A percentile compares a stretch with the other conserved stretches of the same genome.
These are phyloP conservation scores for Acanthoscelides obtectus DNA, from an alignment of 2,888 invertebrate species.

Conservation along the genomic window DNA sequence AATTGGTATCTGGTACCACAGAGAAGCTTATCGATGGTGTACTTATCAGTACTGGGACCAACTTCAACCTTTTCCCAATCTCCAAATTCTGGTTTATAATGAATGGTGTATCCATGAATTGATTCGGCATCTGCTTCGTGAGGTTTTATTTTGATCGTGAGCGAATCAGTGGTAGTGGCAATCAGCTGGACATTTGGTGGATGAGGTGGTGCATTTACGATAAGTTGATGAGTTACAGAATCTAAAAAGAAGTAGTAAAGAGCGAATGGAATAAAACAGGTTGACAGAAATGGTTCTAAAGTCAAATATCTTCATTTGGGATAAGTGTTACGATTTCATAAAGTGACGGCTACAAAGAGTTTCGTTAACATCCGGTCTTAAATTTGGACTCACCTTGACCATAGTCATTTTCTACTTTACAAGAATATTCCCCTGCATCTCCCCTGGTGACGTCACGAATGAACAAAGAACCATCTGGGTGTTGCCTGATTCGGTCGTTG, in stretches of 20 bases:
- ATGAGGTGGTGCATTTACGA: conserved; percentile 76
- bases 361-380: too few species aligned
- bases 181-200: conserved; percentile 59
- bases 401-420: conserved; percentile 87
- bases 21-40: conserved; percentile 80
- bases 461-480: conserved; percentile 87
- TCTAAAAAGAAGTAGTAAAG: conserved; percentile 49
- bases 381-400: conserved; percentile 60
- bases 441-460: conserved; percentile 83
- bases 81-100: conserved; percentile 91
- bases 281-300: too few species aligned
- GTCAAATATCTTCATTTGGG: too few species aligned
- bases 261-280: too few species aligned
- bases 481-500: conserved; percentile 76
- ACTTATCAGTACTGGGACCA: conserved; percentile 66
- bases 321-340: too few species aligned
- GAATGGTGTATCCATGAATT: conserved; percentile 87
- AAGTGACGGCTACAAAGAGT: too few species aligned
- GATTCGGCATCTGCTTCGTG: conserved; percentile 78
- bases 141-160: conserved; percentile 68
- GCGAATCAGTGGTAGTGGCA: conserved; percentile 69
- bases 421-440: conserved; percentile 92
- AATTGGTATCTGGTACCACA: conserved; percentile 94
- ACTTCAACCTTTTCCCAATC: conserved; percentile 87
- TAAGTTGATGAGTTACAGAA: conserved; percentile 83